These are phyloP conservation scores for Lomographa bimaculata DNA, from an alignment of 2,888 invertebrate genomes.

Conservation along the genomic window DNA sequence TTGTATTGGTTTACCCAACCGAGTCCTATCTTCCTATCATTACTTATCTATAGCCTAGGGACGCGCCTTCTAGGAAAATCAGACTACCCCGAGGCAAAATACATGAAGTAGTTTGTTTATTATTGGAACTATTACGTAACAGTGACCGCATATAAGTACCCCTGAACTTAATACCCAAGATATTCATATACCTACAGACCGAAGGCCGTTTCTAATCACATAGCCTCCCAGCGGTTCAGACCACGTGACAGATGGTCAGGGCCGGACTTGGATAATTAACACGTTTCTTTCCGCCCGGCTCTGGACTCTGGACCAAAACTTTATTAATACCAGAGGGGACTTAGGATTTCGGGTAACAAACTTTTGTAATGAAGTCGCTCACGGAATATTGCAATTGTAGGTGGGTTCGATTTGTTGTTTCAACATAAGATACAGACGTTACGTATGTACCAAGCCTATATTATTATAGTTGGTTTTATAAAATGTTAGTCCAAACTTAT, in stretches of 20 bases:
- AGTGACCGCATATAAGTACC: too few species aligned
- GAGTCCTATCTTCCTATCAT: too few species aligned
- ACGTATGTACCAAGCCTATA: background rate
- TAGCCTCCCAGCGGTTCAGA: slow-evolving; percentile 37
- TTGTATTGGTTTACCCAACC: too few species aligned
- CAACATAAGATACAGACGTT: slow-evolving; percentile 41
- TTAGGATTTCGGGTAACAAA: slow-evolving; percentile 78
- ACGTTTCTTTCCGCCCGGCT: slow-evolving; percentile 72
- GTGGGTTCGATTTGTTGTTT: slow-evolving; percentile 72
- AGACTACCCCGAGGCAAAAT: too few species aligned
- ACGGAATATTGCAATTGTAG: slow-evolving; percentile 71
- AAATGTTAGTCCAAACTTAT: too few species aligned
- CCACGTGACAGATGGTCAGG: slow-evolving; percentile 70
- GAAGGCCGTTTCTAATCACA: slow-evolving; percentile 40
- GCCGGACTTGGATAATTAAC: slow-evolving; percentile 74
- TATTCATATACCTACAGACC: slow-evolving; percentile 28
- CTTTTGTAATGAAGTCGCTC: slow-evolving; percentile 81
- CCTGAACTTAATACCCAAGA: slow-evolving; percentile 14
- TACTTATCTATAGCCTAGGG: too few species aligned
- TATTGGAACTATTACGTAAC: too few species aligned
- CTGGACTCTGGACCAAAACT: slow-evolving; percentile 79
- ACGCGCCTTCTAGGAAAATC: too few species aligned
- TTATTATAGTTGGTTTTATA: too few species aligned
- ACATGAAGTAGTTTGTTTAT: too few species aligned
- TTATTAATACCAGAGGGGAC: slow-evolving; percentile 78